Percentiles rank a stretch among this genome's conserved stretches.
phyloP scores from a whole-genome alignment of 2,797 vertebrate genomes.

The Mormyrus proboscirostris region DNA sequence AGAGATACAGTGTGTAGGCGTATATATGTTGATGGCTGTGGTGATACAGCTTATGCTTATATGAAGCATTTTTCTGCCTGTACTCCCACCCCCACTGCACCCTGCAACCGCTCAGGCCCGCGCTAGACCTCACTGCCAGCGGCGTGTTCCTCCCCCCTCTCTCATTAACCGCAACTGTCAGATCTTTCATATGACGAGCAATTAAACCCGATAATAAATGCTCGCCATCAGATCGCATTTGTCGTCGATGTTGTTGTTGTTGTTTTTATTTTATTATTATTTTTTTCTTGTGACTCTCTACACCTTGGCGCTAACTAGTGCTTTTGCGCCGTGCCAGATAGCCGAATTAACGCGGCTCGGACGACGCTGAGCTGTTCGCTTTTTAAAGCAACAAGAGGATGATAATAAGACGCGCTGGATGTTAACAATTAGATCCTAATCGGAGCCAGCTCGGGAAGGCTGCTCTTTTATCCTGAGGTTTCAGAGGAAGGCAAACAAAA shows the following conservation, averaged over 20 bases:
- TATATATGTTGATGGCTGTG: not conserved
- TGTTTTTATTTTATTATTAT: slow-evolving; percentile 49
- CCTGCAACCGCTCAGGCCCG: slow-evolving; percentile 21
- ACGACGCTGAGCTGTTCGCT: slow-evolving; percentile 56
- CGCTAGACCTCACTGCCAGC: slow-evolving; percentile 58
- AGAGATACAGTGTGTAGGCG: not conserved
- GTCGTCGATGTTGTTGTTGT: slow-evolving; percentile 61
- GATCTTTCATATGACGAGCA: slow-evolving; percentile 77
- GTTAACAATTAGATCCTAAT: slow-evolving; percentile 90
- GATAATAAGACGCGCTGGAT: slow-evolving; percentile 59
- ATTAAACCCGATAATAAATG: slow-evolving; percentile 79
- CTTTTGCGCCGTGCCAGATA: slow-evolving; percentile 59
- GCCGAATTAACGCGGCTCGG: slow-evolving; percentile 50
- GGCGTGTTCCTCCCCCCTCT: slow-evolving; percentile 58
- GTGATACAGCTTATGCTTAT: slow-evolving; percentile 34
- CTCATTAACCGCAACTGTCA: slow-evolving; percentile 81
- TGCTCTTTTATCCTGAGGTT: slow-evolving; percentile 80
- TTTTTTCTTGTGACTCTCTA: slow-evolving; percentile 55
- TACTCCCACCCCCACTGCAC: not conserved
- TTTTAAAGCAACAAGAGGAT: slow-evolving; percentile 43
- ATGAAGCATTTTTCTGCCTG: slow-evolving; percentile 37
- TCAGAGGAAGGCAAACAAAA: slow-evolving; percentile 90
- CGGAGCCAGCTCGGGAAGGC: slow-evolving; percentile 76
- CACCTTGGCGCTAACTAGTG: slow-evolving; percentile 71
- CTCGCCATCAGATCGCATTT: slow-evolving; percentile 75